phyloP scores from a whole-genome alignment of 2,113 vertebrate species.

The Eonycteris spelaea region DNA sequence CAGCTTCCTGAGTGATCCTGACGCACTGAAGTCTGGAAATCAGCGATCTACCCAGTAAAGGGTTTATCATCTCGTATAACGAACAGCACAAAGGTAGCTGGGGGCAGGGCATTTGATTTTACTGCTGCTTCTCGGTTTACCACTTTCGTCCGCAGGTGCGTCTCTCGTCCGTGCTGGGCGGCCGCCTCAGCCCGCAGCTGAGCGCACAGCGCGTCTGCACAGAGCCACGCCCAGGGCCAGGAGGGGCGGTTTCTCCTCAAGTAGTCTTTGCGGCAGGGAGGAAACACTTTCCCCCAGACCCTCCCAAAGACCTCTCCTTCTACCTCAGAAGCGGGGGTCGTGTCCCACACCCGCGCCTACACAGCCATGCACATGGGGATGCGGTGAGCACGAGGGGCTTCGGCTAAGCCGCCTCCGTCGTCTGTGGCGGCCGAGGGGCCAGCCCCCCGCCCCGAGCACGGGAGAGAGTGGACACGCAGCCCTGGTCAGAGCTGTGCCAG shows the following conservation, averaged over 20 bases:
- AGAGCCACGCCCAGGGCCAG: not conserved
- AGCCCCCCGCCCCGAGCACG: too few species aligned
- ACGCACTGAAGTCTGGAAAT: not conserved
- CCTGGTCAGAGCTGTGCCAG: not conserved
- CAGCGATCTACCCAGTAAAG: not conserved
- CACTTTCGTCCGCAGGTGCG: not conserved
- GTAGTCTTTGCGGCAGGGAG: not conserved
- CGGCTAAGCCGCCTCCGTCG: too few species aligned
- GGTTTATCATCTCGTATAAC: not conserved
- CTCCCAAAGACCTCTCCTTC: not conserved
- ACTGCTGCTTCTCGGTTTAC: not conserved
- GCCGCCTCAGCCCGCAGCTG: not conserved
- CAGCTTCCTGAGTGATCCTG: not conserved
- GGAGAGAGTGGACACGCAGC: not conserved
- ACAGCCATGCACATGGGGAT: accelerated
- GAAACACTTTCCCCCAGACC: not conserved
- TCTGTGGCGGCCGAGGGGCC: not conserved
- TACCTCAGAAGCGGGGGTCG: not conserved
- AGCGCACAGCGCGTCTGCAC: not conserved
- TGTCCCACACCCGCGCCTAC: not conserved
- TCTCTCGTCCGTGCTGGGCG: not conserved
- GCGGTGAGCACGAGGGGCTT: not conserved
- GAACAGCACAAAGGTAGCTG: not conserved
- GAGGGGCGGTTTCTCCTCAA: not conserved
- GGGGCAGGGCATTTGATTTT: too few species aligned